Evolutionary conservation across 2,797 vertebrate genomes (phyloP).

Genomic region (Phataginus tetradactyla): DNA sequence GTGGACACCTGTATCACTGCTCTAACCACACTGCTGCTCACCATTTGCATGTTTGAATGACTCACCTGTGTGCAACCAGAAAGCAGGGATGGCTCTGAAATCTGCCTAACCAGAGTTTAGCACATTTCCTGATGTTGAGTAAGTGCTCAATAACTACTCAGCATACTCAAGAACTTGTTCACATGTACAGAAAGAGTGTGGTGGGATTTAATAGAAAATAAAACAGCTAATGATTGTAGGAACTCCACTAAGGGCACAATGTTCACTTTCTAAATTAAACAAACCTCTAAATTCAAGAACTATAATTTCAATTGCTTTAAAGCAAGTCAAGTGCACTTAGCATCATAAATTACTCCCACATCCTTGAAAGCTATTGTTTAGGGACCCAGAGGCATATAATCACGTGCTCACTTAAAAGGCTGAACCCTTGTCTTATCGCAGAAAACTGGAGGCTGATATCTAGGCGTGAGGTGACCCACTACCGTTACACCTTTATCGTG

Average conservation of each 20-base stretch:
- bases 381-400: not conserved
- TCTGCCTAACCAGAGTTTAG: not conserved
- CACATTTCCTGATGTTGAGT: not conserved
- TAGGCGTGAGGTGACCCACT: rapidly evolving
- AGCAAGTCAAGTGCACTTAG: not conserved
- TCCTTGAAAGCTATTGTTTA: not conserved
- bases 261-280: not conserved
- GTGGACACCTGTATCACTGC: not conserved
- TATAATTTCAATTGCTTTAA: not conserved
- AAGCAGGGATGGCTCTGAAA: not conserved
- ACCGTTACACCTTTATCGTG: rapidly evolving
- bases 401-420: not conserved
- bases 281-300: not conserved
- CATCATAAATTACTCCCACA: not conserved
- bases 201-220: not conserved
- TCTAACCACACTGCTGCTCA: too few species aligned
- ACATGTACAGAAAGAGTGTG: not conserved
- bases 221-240: not conserved
- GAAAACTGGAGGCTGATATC: not conserved
- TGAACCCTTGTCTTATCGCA: not conserved
- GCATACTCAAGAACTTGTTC: not conserved
- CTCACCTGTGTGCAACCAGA: not conserved
- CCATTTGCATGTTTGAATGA: not conserved
- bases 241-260: not conserved
- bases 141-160: not conserved